These are phyloP conservation scores for Apodemia hepburni DNA, from an alignment of 2,888 invertebrate genomes.

Conservation along the genomic window DNA sequence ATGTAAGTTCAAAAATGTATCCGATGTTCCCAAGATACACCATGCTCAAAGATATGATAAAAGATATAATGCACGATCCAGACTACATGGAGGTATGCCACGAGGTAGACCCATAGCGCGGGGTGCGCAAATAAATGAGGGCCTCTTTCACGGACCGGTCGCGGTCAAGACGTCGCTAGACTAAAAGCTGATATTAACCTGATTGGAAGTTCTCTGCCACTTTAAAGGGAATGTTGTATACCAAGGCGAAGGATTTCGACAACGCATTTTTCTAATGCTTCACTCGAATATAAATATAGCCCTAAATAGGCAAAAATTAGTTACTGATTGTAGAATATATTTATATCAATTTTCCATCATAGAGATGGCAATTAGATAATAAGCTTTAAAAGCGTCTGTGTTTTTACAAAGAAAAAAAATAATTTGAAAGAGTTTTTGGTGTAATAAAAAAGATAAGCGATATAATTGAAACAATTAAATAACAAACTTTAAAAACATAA, in stretches of 20 bases:
- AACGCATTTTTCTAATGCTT: background rate
- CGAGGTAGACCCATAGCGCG: conserved; percentile 88
- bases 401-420: background rate
- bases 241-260: conserved; percentile 16
- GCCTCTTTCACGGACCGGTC: conserved; percentile 69
- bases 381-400: background rate
- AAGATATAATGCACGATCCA: conserved; percentile 96
- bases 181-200: conserved; percentile 23
- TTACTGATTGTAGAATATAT: background rate
- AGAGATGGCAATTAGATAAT: background rate
- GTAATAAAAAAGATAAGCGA: background rate
- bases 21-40: conserved; percentile 97
- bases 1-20: conserved; percentile 94
- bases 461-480: background rate
- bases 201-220: conserved; percentile 22
- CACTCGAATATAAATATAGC: background rate
- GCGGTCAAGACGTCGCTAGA: conserved; percentile 67
- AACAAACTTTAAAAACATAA: background rate
- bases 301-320: background rate
- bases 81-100: conserved; percentile 98
- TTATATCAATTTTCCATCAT: background rate
- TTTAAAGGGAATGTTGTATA: conserved; percentile 16
- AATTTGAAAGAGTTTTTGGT: too few relatives aligned
- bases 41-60: conserved; percentile 98
- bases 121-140: conserved; percentile 79